Base-by-base conservation (phyloP, 1,140 invertebrate genomes). In the Philotrypesis tridentata region DNA sequence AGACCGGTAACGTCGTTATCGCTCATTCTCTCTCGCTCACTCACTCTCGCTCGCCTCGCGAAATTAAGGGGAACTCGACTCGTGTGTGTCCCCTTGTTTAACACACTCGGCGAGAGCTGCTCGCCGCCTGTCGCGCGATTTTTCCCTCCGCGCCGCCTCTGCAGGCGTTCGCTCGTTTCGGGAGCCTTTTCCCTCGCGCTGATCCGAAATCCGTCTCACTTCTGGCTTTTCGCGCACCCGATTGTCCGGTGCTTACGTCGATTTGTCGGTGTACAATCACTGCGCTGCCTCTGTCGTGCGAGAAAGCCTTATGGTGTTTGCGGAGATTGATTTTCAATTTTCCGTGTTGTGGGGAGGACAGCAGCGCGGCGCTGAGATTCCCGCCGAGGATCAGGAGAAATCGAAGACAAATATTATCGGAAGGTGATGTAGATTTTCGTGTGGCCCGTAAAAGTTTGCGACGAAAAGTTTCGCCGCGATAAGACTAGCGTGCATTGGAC, bases 1-100 rank as follows among this genome's bases (percentile, higher is more conserved):
- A 73, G 17, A 71, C 29, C 67, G 70, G 37, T 78, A 80, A 80
- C 71, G 29, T 74, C 40, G 61, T 80, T 80, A 75, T 75, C 72
- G 72, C 25, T 71, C 31, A 7, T 17, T n/a, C 21, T 55, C 43
- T 48, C 43, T 48, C 43, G 9, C 43, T 48, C 43, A 17, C 43
- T 48, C 43, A 17, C 43, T 48, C 48, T 55, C 48, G 21, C 21
- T 0, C 48, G n/a, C 31, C 23, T 37, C 6, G 33, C 37, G 55
- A 61, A n/a, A n/a, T n/a, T 61, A 63, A 37, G 23, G 70, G 60
- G 21, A 74, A 70, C 70, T 75, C 23, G 43, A n/a, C 63, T 55
- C 75, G 60, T n/a, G n/a, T n/a, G n/a, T n/a, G n/a, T 12, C 31
- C 48, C 23, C 29, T 40, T 72, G 8, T 25, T 33, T 27, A 29